Conservation (phyloP, 1,140 invertebrate species). For the Theocolax elegans region DNA sequence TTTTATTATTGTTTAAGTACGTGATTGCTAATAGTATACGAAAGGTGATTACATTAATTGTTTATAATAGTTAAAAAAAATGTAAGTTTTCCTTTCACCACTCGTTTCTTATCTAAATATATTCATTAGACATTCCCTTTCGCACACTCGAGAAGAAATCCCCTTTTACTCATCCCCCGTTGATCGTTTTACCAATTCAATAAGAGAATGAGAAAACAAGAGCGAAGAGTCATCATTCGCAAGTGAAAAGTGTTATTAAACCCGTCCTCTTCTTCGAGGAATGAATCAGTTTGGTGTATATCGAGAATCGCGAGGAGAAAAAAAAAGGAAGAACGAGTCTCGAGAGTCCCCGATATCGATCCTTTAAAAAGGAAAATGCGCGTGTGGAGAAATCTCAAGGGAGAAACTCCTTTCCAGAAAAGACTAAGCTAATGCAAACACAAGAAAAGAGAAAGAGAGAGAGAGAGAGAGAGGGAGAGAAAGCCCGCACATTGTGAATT, state of each 20-base stretch:
- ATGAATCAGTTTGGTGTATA: conserved; percentile 5
- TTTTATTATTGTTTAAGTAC: too few relatives aligned
- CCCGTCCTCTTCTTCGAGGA: not conserved
- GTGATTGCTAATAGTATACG: too few relatives aligned
- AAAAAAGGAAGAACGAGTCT: not conserved
- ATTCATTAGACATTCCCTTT: too few relatives aligned
- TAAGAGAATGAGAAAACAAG: too few relatives aligned
- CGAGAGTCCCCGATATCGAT: not conserved
- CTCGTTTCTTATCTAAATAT: too few relatives aligned
- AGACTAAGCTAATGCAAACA: conserved; percentile 4
- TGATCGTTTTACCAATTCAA: too few relatives aligned
- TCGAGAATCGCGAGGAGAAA: not conserved
- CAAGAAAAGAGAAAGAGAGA: not conserved
- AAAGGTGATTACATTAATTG: too few relatives aligned
- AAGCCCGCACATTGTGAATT: not conserved
- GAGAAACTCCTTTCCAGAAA: not conserved
- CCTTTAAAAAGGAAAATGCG: not conserved
- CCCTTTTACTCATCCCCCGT: too few relatives aligned
- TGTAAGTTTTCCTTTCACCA: too few relatives aligned
- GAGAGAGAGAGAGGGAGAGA: not conserved
- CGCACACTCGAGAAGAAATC: too few relatives aligned
- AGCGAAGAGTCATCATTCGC: not conserved
- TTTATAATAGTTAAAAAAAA: too few relatives aligned
- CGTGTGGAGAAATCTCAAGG: not conserved
- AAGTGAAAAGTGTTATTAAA: conserved; percentile 1